Evolutionary conservation across 2,113 vertebrate genomes (phyloP).

Genomic region (Thermophis baileyi): DNA sequence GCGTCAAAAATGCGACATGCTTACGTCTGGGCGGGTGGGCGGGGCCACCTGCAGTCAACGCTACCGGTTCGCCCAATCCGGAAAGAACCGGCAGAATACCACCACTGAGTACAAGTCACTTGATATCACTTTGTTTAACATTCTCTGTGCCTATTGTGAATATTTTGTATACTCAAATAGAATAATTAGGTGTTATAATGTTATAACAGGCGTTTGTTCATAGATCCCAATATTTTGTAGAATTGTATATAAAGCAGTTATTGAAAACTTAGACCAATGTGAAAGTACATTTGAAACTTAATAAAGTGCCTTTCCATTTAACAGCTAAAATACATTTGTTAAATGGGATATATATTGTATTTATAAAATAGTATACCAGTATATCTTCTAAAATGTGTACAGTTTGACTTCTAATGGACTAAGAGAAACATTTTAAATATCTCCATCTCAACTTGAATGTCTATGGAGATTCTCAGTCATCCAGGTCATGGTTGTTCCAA

Average conservation of each 20-base stretch:
- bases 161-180: background rate
- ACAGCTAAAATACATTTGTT: background rate
- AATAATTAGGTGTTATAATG: background rate
- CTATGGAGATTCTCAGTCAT: no score
- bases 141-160: background rate
- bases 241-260: background rate
- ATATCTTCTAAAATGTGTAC: background rate
- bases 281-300: background rate
- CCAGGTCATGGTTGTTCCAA: no score
- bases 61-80: no score
- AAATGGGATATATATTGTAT: background rate
- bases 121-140: background rate
- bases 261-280: background rate
- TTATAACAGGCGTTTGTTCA: background rate
- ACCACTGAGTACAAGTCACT: background rate
- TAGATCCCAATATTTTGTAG: background rate
- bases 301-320: background rate
- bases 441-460: background rate
- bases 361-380: background rate
- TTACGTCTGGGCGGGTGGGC: no score
- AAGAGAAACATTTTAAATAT: background rate
- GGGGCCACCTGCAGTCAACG: no score
- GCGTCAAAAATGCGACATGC: no score
- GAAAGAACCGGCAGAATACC: no score
- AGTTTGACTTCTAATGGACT: background rate